Base-by-base conservation (phyloP, 2,888 invertebrate species). In the Cryptophagus acutangulus region DNA sequence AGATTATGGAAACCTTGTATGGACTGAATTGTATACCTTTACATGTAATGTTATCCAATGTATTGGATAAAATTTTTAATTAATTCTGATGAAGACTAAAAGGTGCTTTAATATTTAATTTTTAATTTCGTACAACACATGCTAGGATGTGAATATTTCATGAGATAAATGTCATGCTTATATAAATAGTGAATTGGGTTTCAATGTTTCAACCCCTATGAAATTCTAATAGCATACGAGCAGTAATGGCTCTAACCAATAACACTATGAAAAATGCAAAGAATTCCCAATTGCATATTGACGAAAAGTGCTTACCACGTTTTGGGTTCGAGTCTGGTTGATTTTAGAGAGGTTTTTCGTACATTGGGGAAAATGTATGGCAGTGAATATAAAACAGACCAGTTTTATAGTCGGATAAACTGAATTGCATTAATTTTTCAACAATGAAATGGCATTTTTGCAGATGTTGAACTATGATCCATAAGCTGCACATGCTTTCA, bases 231-330 rank as follows among this genome's bases (percentile, higher is more conserved):
- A 8, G 12, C n/a, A 26, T 20, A 26, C 3, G 3, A 26, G 10
- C 12, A 6, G 42, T 55, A 57, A 57, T 51, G 41, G 57, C 51
- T 40, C 45, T 56, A 51, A 56, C 56, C 60, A 58, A 59, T 60
- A 58, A 58, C 40, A 43, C 37, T 37, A 59, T 57, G 53, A 61
- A 61, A 59, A 57, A 59, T 59, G 43, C 54, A 58, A 31, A 18
- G 17, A 42, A 51, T 47, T 52, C 55, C 56, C 53, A 39, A 51
- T 54, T 47, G 52, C 51, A 51, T 51, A 55, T 57, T 49, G 49
- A 57, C 45, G 49, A 48, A 20, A 53, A 56, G 48, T 49, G 58
- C 45, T 57, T 52, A 38, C 38, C 45, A 38, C 54, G 46, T 59
- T 62, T 61, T 59, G 52, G 52, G 51, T 51, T 45, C 48, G 54